Percentiles rank a stretch among this genome's conserved stretches.
These are phyloP conservation scores for Megaceryle torquata DNA, from an alignment of 2,113 vertebrate species.

Conservation along the genomic window DNA sequence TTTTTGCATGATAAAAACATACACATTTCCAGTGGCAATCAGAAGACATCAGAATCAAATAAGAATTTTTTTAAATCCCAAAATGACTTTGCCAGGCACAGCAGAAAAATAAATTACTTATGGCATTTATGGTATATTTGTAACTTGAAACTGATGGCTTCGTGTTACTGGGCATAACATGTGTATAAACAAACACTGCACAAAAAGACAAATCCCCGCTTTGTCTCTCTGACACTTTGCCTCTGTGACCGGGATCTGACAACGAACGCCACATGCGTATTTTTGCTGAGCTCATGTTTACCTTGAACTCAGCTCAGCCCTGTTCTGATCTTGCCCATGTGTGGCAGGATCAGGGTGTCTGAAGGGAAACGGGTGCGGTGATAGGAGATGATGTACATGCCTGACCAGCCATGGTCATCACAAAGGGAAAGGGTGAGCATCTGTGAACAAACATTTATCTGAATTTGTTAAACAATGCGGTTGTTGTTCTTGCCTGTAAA, in stretches of 20 bases:
- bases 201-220: slow-evolving; percentile 39
- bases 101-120: slow-evolving; percentile 35
- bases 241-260: not conserved
- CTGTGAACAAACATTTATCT: not conserved
- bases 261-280: not conserved
- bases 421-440: not conserved
- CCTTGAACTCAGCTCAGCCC: not conserved
- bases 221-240: slow-evolving; percentile 44
- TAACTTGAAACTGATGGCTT: slow-evolving; percentile 43
- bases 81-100: not conserved
- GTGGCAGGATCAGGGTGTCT: not conserved
- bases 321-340: not conserved
- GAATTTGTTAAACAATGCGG: not conserved
- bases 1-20: not conserved
- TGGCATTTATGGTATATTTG: slow-evolving; percentile 45
- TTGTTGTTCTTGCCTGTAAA: not conserved
- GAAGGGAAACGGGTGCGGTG: not conserved
- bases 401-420: not conserved
- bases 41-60: slow-evolving; percentile 28
- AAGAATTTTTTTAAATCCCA: not conserved
- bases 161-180: not conserved
- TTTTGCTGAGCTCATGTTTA: slow-evolving; percentile 6
- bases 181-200: slow-evolving; percentile 28
- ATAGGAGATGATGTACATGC: accelerated
- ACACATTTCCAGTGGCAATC: not conserved